Evolutionary conservation across 2,113 vertebrate species (phyloP).

Genomic region (Dasypus novemcinctus): DNA sequence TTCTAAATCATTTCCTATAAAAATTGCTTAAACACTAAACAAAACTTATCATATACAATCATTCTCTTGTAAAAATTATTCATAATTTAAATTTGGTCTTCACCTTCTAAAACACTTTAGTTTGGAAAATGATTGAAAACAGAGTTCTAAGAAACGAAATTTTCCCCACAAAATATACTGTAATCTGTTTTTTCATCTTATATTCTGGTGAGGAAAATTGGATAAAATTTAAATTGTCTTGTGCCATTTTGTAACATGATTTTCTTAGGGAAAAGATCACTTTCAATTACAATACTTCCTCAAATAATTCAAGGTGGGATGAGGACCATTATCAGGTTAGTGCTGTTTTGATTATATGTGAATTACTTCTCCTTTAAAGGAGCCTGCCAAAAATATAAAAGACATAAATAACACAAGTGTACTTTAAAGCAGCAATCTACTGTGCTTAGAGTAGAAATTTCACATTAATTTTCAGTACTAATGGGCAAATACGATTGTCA

Average conservation of each 20-base stretch:
- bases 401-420: neutral
- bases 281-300: slow-evolving; percentile 18
- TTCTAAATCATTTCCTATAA: slow-evolving; percentile 24
- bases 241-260: neutral
- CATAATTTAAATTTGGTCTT: neutral
- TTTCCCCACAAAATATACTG: slow-evolving; percentile 35
- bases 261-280: slow-evolving; percentile 58
- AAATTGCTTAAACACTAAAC: slow-evolving; percentile 3
- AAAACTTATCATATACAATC: neutral
- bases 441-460: neutral
- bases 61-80: neutral
- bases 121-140: neutral
- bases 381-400: slow-evolving; percentile 8
- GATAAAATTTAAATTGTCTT: neutral
- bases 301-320: neutral
- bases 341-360: neutral
- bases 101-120: neutral
- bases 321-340: neutral
- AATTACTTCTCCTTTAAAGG: neutral
- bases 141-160: neutral
- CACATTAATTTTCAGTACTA: neutral
- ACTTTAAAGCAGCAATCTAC: neutral
- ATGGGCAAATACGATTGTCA: neutral
- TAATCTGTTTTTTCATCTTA: slow-evolving; percentile 27
- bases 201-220: slow-evolving; percentile 12